Base-by-base conservation (phyloP, 2,888 invertebrate genomes). In the Megaustenia siamemsis region DNA sequence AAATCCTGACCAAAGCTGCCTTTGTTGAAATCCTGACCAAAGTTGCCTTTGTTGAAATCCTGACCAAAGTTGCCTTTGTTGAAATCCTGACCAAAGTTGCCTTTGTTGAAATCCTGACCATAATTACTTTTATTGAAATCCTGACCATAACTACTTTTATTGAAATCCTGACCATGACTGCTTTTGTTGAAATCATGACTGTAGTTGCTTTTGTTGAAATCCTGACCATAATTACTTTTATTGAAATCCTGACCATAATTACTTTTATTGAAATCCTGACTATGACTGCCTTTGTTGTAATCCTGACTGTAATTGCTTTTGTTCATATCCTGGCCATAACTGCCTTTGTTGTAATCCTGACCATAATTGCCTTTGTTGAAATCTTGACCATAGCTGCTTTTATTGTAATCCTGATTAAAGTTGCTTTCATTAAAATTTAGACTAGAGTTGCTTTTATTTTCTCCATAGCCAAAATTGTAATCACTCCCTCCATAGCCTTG, bases 81-180 rank as follows among this genome's bases (percentile, higher is more conserved):
- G 60, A 18, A 10, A 40, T 71, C 56, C 24, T 69, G 35, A 73
- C 73, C 45, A 45, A 32, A 35, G 15, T 15, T 49, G n/a, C 40
- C 73, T 69, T 81, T 12, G 56, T 40, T 60, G 60, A 60, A 71
- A 40, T 73, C 40, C 35, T 76, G n/a, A n/a, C n/a, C n/a, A n/a
- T n/a, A n/a, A n/a, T n/a, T n/a, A n/a, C n/a, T n/a, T n/a, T n/a
- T n/a, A 77, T 49, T 35, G 60, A 18, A 10, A 40, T 71, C 56
- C 24, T 69, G 35, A 73, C 73, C 45, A 45, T 43, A 35, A 12
- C 18, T 49, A 18, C 40, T 60, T 69, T 81, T 12, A 71, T 40
- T 60, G 60, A 60, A 71, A 40, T 73, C 40, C 35, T 76, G n/a
- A n/a, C n/a, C n/a, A n/a, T n/a, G n/a, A n/a, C n/a, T n/a, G n/a